These are phyloP conservation scores for Machimus rusticus DNA, from an alignment of 2,888 invertebrate species.

Conservation along the genomic window DNA sequence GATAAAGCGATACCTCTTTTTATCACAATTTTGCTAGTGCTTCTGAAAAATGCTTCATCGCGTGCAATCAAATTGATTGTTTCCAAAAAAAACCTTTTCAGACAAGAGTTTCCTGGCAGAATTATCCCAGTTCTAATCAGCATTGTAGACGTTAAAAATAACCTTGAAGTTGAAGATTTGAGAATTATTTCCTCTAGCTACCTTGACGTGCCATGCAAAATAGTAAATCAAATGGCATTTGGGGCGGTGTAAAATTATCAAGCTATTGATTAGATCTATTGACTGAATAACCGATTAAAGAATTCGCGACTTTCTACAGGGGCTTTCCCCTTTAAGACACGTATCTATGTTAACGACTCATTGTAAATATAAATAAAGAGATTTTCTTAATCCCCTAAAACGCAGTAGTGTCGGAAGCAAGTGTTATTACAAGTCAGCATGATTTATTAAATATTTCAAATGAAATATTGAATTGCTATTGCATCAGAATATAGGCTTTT, in stretches of 20 bases:
- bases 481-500: neutral
- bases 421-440: neutral
- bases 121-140: neutral
- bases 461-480: neutral
- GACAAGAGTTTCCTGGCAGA: neutral
- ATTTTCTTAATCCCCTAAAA: neutral
- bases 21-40: neutral
- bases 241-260: neutral
- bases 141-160: neutral
- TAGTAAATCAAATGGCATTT: neutral
- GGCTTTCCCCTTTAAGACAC: neutral
- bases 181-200: neutral
- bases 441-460: neutral
- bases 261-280: neutral
- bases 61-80: neutral
- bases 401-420: neutral
- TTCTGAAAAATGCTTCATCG: neutral
- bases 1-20: neutral
- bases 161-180: neutral
- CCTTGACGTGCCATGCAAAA: neutral
- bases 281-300: neutral
- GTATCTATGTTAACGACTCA: neutral
- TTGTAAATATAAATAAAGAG: neutral
- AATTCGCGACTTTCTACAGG: neutral
- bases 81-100: neutral